phyloP scores from a whole-genome alignment of 2,888 invertebrate species.

The Iphiclides podalirius region DNA sequence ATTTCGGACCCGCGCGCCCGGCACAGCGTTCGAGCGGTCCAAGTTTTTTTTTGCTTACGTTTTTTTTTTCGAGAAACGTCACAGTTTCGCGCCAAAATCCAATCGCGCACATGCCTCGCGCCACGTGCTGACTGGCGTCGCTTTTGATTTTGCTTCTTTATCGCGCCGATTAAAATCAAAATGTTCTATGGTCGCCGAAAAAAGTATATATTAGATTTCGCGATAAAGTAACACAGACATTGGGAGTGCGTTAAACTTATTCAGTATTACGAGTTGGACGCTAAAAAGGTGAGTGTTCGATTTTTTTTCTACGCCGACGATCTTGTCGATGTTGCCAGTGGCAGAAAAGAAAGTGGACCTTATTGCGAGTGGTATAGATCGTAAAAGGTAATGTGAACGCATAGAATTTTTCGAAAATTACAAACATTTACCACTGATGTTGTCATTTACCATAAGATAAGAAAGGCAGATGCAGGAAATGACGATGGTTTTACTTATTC shows the following conservation, averaged over 20 bases:
- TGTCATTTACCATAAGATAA: too few relatives aligned
- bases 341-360: too few relatives aligned
- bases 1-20: background rate
- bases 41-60: background rate
- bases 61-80: too few relatives aligned
- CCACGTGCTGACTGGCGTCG: slow-evolving; percentile 1
- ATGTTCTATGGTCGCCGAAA: slow-evolving; percentile 20
- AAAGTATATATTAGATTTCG: slow-evolving; percentile 15
- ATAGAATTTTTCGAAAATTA: too few relatives aligned
- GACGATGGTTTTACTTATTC: too few relatives aligned
- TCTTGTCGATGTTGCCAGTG: too few relatives aligned
- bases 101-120: slow-evolving; percentile 5
- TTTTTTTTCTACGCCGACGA: too few relatives aligned
- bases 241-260: background rate
- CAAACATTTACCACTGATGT: too few relatives aligned
- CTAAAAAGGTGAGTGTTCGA: slow-evolving; percentile 11
- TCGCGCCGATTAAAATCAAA: slow-evolving; percentile 6
- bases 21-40: background rate
- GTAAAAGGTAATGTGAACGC: too few relatives aligned
- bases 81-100: background rate
- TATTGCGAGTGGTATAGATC: too few relatives aligned
- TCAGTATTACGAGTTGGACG: slow-evolving; percentile 8
- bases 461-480: too few relatives aligned
- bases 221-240: slow-evolving; percentile 10
- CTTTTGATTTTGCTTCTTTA: too few relatives aligned